Evolutionary conservation across 2,113 vertebrate species (phyloP).

Genomic region (Falcunculus frontatus): DNA sequence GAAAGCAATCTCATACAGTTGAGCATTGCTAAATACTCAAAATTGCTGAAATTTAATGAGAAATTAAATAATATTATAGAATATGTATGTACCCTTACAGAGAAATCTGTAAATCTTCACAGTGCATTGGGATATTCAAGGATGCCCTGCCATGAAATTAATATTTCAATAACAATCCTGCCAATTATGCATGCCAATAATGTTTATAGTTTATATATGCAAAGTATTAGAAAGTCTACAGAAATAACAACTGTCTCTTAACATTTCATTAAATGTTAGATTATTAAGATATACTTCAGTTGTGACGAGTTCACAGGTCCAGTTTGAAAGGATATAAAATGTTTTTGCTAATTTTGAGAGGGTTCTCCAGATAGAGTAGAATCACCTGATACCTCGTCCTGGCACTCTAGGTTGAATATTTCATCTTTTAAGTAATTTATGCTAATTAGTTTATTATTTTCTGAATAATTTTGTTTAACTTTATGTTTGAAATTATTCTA

Average conservation of each 20-base stretch:
- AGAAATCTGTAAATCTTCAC: not conserved
- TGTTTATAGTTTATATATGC: not conserved
- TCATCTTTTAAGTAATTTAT: not conserved
- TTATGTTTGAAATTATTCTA: not conserved
- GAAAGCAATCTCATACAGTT: not conserved
- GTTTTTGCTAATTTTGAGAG: not conserved
- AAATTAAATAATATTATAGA: not conserved
- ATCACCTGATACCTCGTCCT: not conserved
- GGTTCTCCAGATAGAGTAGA: not conserved
- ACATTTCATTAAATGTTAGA: not conserved
- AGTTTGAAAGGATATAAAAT: not conserved
- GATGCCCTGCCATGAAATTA: constrained; percentile 35
- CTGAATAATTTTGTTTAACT: not conserved
- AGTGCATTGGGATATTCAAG: not conserved
- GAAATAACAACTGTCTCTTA: constrained; percentile 17
- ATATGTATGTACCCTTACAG: not conserved
- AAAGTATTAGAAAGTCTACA: not conserved
- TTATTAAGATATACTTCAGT: not conserved
- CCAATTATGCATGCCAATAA: not conserved
- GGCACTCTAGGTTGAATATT: not conserved
- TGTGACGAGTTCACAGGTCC: not conserved
- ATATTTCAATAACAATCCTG: not conserved
- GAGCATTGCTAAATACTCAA: not conserved
- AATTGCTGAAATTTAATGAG: not conserved
- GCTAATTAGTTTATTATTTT: not conserved